These are phyloP conservation scores for Clamator glandarius DNA, from an alignment of 2,797 vertebrate species.

Conservation along the genomic window DNA sequence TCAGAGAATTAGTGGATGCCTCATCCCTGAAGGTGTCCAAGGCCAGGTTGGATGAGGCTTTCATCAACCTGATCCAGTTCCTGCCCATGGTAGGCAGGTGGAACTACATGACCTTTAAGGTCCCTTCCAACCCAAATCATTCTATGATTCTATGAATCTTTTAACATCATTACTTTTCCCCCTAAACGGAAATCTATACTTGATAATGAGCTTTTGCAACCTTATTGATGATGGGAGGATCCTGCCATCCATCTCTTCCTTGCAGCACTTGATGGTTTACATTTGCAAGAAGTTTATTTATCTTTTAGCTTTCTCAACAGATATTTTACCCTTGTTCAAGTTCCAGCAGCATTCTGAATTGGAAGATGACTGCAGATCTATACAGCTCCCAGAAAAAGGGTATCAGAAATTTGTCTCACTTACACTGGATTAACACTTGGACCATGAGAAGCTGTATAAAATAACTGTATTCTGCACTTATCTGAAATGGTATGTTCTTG, in stretches of 20 bases:
- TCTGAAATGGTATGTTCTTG: not conserved
- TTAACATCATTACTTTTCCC: not conserved
- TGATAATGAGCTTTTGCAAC: not conserved
- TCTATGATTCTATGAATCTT: not conserved
- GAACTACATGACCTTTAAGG: too few relatives aligned
- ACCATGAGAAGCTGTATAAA: not conserved
- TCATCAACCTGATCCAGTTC: too few relatives aligned
- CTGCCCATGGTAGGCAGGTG: too few relatives aligned
- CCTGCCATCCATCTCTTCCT: not conserved
- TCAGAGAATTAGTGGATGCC: too few relatives aligned
- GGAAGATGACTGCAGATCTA: conserved; percentile 14
- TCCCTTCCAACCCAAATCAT: too few relatives aligned
- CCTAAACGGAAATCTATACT: not conserved
- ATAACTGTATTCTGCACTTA: not conserved
- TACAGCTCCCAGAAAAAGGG: not conserved
- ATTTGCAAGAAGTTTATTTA: not conserved
- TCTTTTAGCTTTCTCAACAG: not conserved
- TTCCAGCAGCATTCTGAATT: not conserved
- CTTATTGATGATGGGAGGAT: not conserved
- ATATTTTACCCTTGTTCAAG: not conserved
- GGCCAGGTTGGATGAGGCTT: too few relatives aligned
- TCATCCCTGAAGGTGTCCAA: too few relatives aligned
- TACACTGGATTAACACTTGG: not conserved
- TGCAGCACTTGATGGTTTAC: not conserved
- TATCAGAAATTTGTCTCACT: not conserved